A percentile compares a stretch with the other conserved stretches of the same genome.
Conservation (phyloP, 2,113 vertebrate genomes). For the Pagrus major region DNA sequence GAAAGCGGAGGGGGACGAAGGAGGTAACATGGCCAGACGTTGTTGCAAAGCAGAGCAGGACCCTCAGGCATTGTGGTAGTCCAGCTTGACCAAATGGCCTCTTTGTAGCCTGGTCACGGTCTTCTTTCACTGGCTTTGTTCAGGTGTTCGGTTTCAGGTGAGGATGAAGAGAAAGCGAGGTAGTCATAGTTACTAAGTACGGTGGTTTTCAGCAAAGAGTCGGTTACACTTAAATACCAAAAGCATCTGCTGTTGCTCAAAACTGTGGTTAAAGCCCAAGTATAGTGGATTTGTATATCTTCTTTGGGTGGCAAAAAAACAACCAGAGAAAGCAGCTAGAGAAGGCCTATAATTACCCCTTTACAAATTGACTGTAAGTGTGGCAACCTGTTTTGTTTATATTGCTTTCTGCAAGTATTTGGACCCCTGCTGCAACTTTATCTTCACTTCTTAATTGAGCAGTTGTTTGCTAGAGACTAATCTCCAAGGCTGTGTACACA, state of each 20-base stretch:
- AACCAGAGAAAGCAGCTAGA: constrained; percentile 24
- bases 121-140: constrained; percentile 47
- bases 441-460: constrained; percentile 72
- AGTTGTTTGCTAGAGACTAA: constrained; percentile 68
- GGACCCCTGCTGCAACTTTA: constrained; percentile 59
- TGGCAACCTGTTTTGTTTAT: constrained; percentile 62
- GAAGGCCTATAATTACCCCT: constrained; percentile 56
- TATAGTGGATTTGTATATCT: constrained; percentile 20
- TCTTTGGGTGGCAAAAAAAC: constrained; percentile 35
- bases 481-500: constrained; percentile 74
- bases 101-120: constrained; percentile 63
- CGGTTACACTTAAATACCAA: constrained; percentile 33
- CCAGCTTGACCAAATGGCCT: constrained; percentile 66
- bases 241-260: constrained; percentile 52
- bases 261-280: constrained; percentile 28
- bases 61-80: constrained; percentile 49
- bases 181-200: constrained; percentile 63
- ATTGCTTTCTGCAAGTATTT: constrained; percentile 49
- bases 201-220: constrained; percentile 45
- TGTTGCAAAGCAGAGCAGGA: constrained; percentile 39
- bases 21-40: constrained; percentile 49
- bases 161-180: constrained; percentile 51
- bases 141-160: constrained; percentile 77
- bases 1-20: constrained; percentile 34
- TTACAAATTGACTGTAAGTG: constrained; percentile 49